A percentile compares a stretch with the other conserved stretches of the same genome.
phyloP scores from a whole-genome alignment of 2,797 vertebrate species.

The Psittacula derbiana region DNA sequence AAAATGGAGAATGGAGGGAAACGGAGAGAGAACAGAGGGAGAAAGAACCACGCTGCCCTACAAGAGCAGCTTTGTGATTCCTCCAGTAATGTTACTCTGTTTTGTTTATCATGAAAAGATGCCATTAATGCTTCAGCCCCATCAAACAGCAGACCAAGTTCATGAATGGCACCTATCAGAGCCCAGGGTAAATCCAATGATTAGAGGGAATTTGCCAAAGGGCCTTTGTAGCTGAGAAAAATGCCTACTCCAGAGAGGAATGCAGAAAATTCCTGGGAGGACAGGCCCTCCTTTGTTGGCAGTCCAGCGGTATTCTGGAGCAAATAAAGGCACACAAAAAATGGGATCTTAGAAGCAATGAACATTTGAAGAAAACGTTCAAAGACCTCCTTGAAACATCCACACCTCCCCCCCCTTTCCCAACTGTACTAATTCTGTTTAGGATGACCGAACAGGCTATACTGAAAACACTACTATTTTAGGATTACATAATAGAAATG shows the following conservation, averaged over 20 bases:
- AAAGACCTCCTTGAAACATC: conserved; percentile 80
- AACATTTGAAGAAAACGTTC: conserved; percentile 87
- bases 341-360: conserved; percentile 79
- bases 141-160: conserved; percentile 83
- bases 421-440: conserved; percentile 69
- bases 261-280: conserved; percentile 95
- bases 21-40: not conserved
- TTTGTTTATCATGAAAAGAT: conserved; percentile 85
- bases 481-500: conserved; percentile 54
- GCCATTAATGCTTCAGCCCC: conserved; percentile 79
- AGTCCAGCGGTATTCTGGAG: conserved; percentile 84
- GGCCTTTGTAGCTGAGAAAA: conserved; percentile 94
- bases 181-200: conserved; percentile 88
- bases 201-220: conserved; percentile 94
- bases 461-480: conserved; percentile 54
- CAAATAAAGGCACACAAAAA: conserved; percentile 92
- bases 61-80: conserved; percentile 82
- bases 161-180: conserved; percentile 94
- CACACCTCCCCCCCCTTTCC: conserved; percentile 55
- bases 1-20: conserved; percentile 11
- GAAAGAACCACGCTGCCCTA: conserved; percentile 56
- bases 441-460: conserved; percentile 56
- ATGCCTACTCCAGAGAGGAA: conserved; percentile 93
- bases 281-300: conserved; percentile 94
- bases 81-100: conserved; percentile 79